phyloP scores from a whole-genome alignment of 2,797 vertebrate species.

The Meda fulgida region DNA sequence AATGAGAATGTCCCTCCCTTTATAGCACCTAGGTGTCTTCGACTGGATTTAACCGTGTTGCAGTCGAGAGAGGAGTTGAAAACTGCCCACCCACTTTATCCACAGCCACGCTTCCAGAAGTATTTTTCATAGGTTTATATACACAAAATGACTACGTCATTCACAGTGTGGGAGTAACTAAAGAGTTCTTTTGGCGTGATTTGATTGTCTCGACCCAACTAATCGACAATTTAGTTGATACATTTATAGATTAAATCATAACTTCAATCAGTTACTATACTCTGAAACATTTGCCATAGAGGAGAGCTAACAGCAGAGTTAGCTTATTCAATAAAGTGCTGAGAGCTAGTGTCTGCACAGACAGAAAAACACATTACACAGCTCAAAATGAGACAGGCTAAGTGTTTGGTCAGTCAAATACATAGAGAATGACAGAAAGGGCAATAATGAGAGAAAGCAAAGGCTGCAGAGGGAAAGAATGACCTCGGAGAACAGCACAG shows the following conservation, averaged over 20 bases:
- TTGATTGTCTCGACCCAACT: background rate
- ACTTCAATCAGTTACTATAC: background rate
- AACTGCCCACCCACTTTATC: background rate
- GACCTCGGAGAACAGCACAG: conserved; percentile 13
- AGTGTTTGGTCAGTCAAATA: background rate
- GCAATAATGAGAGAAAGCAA: conserved; percentile 13
- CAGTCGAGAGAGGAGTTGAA: background rate
- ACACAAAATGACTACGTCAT: no score
- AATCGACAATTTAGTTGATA: background rate
- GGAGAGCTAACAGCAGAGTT: background rate
- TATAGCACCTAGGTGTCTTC: background rate
- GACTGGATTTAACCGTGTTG: no score
- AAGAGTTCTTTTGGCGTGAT: background rate
- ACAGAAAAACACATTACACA: conserved; percentile 40
- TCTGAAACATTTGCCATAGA: background rate
- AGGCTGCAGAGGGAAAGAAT: background rate
- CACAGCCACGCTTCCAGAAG: background rate
- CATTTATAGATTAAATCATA: background rate
- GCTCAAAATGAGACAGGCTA: background rate
- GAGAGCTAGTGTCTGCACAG: conserved; percentile 13
- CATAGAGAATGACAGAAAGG: conserved; percentile 11
- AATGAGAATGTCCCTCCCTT: background rate
- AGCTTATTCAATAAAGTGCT: conserved; percentile 15
- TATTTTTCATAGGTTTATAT: no score
- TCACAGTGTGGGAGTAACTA: background rate